A percentile compares a stretch with the other conserved stretches of the same genome.
phyloP scores from a whole-genome alignment of 2,797 vertebrate species.

The Poeciliopsis turneri region DNA sequence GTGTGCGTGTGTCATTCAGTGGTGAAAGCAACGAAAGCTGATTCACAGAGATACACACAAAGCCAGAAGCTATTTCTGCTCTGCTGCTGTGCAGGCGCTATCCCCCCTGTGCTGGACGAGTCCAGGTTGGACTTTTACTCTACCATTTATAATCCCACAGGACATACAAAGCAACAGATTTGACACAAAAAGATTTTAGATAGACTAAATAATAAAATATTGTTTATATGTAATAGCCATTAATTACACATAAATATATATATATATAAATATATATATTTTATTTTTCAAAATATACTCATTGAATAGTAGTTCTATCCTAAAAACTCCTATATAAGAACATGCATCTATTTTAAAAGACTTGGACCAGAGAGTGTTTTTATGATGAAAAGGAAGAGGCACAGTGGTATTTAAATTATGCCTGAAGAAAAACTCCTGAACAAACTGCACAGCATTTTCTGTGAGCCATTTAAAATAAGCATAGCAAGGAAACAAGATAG shows the following conservation, averaged over 20 bases:
- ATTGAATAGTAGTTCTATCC: conserved; percentile 4
- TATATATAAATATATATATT: not conserved
- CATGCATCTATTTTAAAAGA: conserved; percentile 10
- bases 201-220: conserved; percentile 15
- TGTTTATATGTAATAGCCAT: conserved; percentile 17
- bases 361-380: conserved; percentile 17
- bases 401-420: conserved; percentile 63
- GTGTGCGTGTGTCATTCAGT: conserved; percentile 81
- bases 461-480: conserved; percentile 60
- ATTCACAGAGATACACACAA: conserved; percentile 84
- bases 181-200: conserved; percentile 5
- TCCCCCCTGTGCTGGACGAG: conserved; percentile 56
- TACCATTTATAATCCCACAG: conserved; percentile 29
- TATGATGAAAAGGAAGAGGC: conserved; percentile 28
- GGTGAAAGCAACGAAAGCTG: conserved; percentile 80
- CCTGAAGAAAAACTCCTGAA: conserved; percentile 63
- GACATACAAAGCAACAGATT: conserved; percentile 32
- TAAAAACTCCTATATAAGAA: not conserved
- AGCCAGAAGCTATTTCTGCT: conserved; percentile 75
- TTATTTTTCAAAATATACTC: conserved; percentile 27
- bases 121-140: conserved; percentile 65
- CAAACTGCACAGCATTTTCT: conserved; percentile 65
- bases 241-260: conserved; percentile 41
- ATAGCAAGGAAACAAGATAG: conserved; percentile 32
- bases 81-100: conserved; percentile 61